Percentiles rank a stretch among this genome's conserved stretches.
Conservation (phyloP, 2,113 vertebrate genomes). For the Dendrocopos noguchii region DNA sequence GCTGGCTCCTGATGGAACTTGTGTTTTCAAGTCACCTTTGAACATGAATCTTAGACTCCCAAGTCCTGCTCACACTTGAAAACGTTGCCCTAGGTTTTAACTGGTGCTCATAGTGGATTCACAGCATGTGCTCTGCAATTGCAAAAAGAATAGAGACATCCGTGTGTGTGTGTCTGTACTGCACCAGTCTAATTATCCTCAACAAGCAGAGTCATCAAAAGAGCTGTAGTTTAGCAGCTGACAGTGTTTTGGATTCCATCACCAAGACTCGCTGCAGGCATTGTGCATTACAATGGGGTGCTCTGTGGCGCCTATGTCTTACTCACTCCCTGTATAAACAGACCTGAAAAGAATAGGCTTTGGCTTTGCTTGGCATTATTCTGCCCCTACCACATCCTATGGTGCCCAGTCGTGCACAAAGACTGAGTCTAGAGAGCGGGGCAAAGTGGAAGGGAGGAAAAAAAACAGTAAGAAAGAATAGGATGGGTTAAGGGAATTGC, state of each 20-base stretch:
- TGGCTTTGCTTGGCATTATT: background rate
- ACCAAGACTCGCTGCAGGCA: conserved; percentile 31
- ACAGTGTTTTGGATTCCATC: conserved; percentile 51
- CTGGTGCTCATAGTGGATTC: conserved; percentile 23
- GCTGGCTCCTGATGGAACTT: background rate
- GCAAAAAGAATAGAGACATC: conserved; percentile 59
- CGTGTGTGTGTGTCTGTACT: conserved; percentile 51
- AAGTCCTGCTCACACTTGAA: background rate
- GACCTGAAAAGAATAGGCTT: background rate
- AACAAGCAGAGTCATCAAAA: conserved; percentile 70
- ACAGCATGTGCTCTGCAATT: background rate
- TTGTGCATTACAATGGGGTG: conserved; percentile 17
- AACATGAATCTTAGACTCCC: background rate
- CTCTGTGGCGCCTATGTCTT: background rate
- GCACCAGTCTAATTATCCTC: conserved; percentile 67
- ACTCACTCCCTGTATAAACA: conserved; percentile 3
- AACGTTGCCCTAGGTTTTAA: background rate
- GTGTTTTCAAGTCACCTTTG: background rate
- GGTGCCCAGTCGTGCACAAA: background rate
- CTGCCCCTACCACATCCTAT: background rate
- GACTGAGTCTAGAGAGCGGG: background rate
- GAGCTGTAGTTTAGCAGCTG: conserved; percentile 55
- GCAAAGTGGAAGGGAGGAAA: fast-evolving
- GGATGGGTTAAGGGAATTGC: background rate
- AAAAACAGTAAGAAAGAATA: background rate